Evolutionary conservation across 2,888 invertebrate species (phyloP).

Genomic region (Carcina quercana): DNA sequence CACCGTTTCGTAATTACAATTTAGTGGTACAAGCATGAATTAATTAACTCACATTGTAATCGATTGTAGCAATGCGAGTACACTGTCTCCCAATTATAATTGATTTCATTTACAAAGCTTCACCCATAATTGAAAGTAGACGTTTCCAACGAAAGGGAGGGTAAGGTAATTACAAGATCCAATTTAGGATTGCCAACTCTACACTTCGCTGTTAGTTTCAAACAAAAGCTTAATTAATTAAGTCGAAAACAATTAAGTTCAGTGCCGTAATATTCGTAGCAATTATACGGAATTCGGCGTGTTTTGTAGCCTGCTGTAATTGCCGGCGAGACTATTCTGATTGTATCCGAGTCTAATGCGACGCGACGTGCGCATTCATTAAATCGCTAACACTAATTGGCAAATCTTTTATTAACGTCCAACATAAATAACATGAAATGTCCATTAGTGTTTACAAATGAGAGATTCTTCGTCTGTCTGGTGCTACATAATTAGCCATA

Average conservation of each 20-base stretch:
- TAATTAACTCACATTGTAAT: conserved; percentile 44
- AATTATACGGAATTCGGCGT: conserved; percentile 70
- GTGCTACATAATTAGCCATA: conserved; percentile 8
- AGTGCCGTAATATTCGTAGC: conserved; percentile 72
- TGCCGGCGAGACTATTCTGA: conserved; percentile 63
- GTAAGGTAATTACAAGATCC: conserved; percentile 74
- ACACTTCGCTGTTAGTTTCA: conserved; percentile 75
- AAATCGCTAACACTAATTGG: conserved; percentile 63
- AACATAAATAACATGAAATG: conserved; percentile 23
- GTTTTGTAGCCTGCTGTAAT: conserved; percentile 68
- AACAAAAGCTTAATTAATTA: conserved; percentile 76
- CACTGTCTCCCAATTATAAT: conserved; percentile 66
- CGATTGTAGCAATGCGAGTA: conserved; percentile 38
- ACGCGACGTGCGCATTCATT: conserved; percentile 63
- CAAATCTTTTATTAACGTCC: conserved; percentile 65
- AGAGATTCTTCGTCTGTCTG: conserved; percentile 25
- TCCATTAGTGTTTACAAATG: conserved; percentile 26
- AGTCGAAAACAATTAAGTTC: conserved; percentile 74
- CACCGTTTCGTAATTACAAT: conserved; percentile 7
- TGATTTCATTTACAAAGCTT: conserved; percentile 68
- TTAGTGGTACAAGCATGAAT: conserved; percentile 32
- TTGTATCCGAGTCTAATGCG: conserved; percentile 65
- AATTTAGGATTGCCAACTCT: conserved; percentile 75
- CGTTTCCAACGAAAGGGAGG: conserved; percentile 67
- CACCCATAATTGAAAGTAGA: conserved; percentile 71